Base-by-base conservation (phyloP, 2,113 vertebrate species). In the Synodontis membranacea region DNA sequence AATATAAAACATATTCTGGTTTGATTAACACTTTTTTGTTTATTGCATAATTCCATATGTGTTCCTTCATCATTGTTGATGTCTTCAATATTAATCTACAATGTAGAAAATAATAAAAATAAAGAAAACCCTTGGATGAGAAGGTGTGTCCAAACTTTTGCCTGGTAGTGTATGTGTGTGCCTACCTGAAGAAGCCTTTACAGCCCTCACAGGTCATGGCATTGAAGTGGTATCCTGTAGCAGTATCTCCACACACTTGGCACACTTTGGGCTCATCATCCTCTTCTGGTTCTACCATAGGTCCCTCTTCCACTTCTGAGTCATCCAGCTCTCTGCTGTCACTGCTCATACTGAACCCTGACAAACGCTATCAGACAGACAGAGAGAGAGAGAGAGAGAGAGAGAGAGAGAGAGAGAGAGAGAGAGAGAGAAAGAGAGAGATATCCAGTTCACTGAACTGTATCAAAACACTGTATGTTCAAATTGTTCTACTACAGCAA, bases 181-280 rank as follows among this genome's bases (percentile, higher is more conserved):
- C 54, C 76, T n/a, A 95, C 95, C 95, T 94, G 90, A 96, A 96
- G 82, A 96, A 96, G 23, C 95, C 95, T 75, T 95, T 96, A 91
- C 95, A 96, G 74, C 95, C 95, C 87, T 96, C 95, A 82, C 95
- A 96, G 0, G 94, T 95, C 93, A 96, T 90, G 84, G 93, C 95
- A 19, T 95, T 95, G 84, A 96, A 96, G 87, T 96, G 95, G 60
- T 96, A 95, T 8, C 95, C 95, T 2, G 93, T 95, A 34, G 95
- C 95, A 75, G 88, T 93, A 90, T 96, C 95, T 15, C 95, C 95
- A 76, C 95, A 95, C 4, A 94, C 95, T 42, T 94, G 93, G 88
- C 95, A 96, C 76, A 93, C 85, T 42, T 94, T 95, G 25, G 88
- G 91, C 54, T 86, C 89, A 0, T 87, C 91, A 0, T 92, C 91